phyloP scores from a whole-genome alignment of 30 jellyfish, hydroid and myxozoan species.

The Calvadosia cruxmelitensis region DNA sequence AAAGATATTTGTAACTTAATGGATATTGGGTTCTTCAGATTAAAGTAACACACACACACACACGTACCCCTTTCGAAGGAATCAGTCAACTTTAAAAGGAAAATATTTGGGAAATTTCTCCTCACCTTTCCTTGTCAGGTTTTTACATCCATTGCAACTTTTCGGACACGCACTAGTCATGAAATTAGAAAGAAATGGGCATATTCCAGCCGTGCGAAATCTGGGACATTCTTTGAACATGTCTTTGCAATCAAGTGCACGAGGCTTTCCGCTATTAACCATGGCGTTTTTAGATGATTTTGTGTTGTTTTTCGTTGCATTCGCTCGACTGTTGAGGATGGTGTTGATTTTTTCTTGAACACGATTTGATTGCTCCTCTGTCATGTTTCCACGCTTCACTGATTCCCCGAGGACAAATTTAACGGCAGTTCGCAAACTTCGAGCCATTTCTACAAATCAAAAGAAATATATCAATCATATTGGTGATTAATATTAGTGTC shows the following conservation, averaged over 20 bases:
- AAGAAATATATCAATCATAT: too few species aligned
- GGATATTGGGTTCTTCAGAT: too few species aligned
- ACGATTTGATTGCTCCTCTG: not conserved
- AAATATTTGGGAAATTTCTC: too few species aligned
- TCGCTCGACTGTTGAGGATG: not conserved
- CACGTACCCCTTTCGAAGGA: conserved; percentile 1
- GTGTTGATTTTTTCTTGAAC: not conserved
- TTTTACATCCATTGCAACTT: conserved; percentile 63
- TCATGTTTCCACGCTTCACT: not conserved
- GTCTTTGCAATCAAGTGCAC: conserved; percentile 37
- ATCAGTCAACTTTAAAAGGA: too few species aligned
- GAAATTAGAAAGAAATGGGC: conserved; percentile 81
- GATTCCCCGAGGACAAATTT: not conserved
- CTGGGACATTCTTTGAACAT: conserved; percentile 41
- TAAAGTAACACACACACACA: not conserved
- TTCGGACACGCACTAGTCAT: conserved; percentile 88
- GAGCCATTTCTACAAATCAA: not conserved
- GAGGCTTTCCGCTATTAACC: not conserved
- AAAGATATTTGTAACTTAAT: too few species aligned
- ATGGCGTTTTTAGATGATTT: not conserved
- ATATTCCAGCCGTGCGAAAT: conserved; percentile 79
- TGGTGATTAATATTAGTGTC: too few species aligned
- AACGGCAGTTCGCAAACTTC: not conserved
- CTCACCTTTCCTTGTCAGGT: conserved; percentile 19
- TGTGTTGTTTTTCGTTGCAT: not conserved